Base-by-base conservation (phyloP, 2,113 vertebrate genomes). In the Gymnogyps californianus region DNA sequence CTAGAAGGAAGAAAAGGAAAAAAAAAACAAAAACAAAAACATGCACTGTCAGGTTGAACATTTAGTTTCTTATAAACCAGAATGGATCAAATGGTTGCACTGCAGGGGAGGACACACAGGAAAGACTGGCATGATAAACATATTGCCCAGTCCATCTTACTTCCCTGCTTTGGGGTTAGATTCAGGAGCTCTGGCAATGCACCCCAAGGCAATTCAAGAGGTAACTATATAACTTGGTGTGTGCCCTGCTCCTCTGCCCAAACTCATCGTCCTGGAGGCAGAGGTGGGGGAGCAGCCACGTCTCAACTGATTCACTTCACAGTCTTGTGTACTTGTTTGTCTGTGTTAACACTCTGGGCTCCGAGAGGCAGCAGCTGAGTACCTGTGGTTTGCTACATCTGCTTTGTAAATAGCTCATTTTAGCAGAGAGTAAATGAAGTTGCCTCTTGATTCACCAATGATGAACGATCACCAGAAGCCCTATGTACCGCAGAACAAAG, bases 391-490 rank as follows among this genome's bases (percentile, higher is more conserved):
- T 82, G 10, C 42, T 58, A 42, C 26, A 72, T 89, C 59, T 75
- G 38, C 64, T 84, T 42, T 44, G 29, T 55, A 81, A 52, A 71
- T 0, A 67, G 32, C 7, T 54, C 3, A 21, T 36, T 83, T 87
- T 17, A 87, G 42, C 34, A 82, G n/a, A 42, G 12, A 4, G 12
- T 29, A 42, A 83, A 7, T 4, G 20, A 87, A 89, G n/a, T 10
- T 42, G 9, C 26, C 34, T 49, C 18, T 67, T 42, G 6, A 71
- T 24, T 59, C 32, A 28, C 38, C 40, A 29, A 2, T 54, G 36
- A 40, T 1, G 1, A 86, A 25, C 0, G 0, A 42, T 32, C 16
- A 57, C 10, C 83, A 75, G 59, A 38, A 76, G 16, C 16, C 8
- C 26, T 14, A 1, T 2, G 11, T 49, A 71, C 25, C 0, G 0